Percentiles rank a stretch among this genome's conserved stretches.
Evolutionary conservation across 2,113 vertebrate genomes (phyloP).

Genomic region (Bambusicola thoracicus): DNA sequence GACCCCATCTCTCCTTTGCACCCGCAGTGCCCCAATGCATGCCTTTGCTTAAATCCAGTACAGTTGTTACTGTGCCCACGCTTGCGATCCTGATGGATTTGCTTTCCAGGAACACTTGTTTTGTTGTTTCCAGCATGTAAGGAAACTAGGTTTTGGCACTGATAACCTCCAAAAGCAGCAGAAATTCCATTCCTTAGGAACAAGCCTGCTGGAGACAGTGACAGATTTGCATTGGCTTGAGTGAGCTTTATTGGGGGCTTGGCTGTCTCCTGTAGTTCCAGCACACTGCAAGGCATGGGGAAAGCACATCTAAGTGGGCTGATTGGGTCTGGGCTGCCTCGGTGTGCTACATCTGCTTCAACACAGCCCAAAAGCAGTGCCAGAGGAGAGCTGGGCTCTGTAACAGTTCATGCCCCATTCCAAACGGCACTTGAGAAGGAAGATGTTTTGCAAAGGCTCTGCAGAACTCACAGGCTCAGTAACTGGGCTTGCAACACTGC

Average conservation of each 20-base stretch:
- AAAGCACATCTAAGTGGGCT: not conserved
- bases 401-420: not conserved
- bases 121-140: not conserved
- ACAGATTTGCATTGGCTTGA: not conserved
- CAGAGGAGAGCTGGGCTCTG: not conserved
- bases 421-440: not conserved
- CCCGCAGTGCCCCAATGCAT: too few species aligned
- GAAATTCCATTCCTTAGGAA: not conserved
- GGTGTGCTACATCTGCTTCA: not conserved
- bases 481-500: not conserved
- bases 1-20: not conserved
- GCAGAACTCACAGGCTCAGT: not conserved
- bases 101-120: conserved; percentile 5
- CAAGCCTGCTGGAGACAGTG: not conserved
- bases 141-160: not conserved
- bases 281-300: not conserved
- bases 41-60: not conserved
- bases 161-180: not conserved
- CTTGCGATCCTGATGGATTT: not conserved
- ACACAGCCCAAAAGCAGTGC: not conserved
- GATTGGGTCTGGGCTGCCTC: not conserved
- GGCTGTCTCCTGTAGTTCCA: not conserved
- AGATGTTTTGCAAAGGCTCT: not conserved
- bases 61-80: accelerated
- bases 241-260: not conserved